These are phyloP conservation scores for Synaphobranchus kaupii DNA, from an alignment of 2,797 vertebrate genomes.

Conservation along the genomic window DNA sequence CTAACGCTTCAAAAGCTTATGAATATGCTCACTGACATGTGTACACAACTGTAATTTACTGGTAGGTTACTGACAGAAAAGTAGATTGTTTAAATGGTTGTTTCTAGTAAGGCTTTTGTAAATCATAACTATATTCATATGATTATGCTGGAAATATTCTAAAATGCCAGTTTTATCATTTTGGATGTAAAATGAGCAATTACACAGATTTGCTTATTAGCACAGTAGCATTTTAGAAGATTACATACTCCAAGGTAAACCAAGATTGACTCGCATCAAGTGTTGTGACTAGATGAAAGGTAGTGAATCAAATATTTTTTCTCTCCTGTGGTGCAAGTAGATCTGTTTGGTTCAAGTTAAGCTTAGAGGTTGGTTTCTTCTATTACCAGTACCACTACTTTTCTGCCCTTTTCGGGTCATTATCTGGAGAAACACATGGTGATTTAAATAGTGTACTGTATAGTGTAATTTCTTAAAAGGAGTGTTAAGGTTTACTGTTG, in stretches of 20 bases:
- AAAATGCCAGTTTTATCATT: not conserved
- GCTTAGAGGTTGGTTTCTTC: not conserved
- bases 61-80: constrained; percentile 3
- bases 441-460: not conserved
- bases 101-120: no score
- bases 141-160: constrained; percentile 1
- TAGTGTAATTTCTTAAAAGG: not conserved
- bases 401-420: not conserved
- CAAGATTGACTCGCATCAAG: not conserved
- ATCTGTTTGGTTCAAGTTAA: not conserved
- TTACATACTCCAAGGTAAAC: not conserved
- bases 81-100: no score
- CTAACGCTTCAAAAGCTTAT: not conserved
- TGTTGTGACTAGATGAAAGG: not conserved
- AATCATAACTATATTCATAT: not conserved
- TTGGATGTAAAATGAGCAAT: not conserved
- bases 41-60: not conserved
- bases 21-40: not conserved
- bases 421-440: not conserved
- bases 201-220: constrained; percentile 6
- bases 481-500: not conserved
- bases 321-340: not conserved
- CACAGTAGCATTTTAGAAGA: constrained; percentile 2
- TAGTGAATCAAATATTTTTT: not conserved
- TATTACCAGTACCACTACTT: not conserved